A percentile compares a stretch with the other conserved stretches of the same genome.
These are phyloP conservation scores for Rafetus swinhoei DNA, from an alignment of 2,113 vertebrate species.

Conservation along the genomic window DNA sequence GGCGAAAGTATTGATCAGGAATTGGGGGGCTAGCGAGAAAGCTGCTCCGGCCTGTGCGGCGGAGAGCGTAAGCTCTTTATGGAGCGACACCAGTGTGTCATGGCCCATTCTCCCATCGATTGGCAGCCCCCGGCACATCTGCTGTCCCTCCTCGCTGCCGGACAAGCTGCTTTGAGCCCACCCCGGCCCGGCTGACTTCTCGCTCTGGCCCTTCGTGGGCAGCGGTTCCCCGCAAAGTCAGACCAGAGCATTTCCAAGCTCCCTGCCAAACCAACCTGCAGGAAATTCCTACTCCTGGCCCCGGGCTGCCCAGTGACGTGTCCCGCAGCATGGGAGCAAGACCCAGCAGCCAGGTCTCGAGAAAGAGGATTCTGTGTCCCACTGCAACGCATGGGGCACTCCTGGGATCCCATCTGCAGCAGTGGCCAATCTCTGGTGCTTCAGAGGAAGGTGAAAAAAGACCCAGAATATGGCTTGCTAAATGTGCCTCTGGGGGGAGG, in stretches of 20 bases:
- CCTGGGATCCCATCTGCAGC: background rate
- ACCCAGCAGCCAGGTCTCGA: background rate
- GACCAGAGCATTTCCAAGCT: background rate
- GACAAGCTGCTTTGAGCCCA: fast-evolving
- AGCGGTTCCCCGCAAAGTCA: background rate
- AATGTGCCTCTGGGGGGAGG: background rate
- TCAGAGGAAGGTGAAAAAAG: background rate
- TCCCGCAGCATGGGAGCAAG: background rate
- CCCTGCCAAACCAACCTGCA: background rate
- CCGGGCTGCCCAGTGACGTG: background rate
- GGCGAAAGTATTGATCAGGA: fast-evolving
- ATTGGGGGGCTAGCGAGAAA: background rate
- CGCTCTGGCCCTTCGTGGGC: background rate
- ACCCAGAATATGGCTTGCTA: background rate
- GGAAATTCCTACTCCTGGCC: background rate
- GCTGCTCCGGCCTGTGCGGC: fast-evolving
- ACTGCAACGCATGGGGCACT: background rate
- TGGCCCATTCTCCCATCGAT: background rate
- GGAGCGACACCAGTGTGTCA: fast-evolving
- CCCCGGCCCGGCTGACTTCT: background rate
- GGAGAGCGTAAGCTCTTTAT: fast-evolving
- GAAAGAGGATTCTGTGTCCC: background rate
- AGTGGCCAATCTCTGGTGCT: background rate
- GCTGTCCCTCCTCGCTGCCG: background rate
- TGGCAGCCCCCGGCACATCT: fast-evolving